Conservation (phyloP, 1,140 invertebrate species). For the Cylas formicarius region DNA sequence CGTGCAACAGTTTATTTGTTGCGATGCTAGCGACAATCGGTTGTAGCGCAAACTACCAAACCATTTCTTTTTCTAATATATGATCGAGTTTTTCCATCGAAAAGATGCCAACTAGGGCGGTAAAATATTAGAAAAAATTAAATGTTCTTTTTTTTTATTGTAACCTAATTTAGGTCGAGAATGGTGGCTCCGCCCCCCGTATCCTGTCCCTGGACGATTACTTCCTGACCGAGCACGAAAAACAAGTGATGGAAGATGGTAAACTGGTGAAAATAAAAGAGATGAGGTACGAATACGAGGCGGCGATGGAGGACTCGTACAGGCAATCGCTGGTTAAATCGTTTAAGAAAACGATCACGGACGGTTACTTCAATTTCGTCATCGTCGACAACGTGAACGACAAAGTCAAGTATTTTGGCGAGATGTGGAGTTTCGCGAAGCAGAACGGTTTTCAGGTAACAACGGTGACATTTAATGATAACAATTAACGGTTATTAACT, state of each 20-base stretch:
- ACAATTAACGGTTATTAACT: conserved; percentile 2
- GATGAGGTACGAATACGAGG: conserved; percentile 88
- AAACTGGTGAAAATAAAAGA: conserved; percentile 62
- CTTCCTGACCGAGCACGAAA: conserved; percentile 86
- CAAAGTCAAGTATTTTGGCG: conserved; percentile 71
- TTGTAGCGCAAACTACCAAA: no score
- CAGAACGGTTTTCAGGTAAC: conserved; percentile 81
- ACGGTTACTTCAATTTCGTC: conserved; percentile 89
- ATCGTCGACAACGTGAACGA: conserved; percentile 86
- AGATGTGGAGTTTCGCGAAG: conserved; percentile 83
- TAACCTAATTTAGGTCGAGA: conserved; percentile 60
- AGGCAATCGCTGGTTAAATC: conserved; percentile 76
- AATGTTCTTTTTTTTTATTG: not conserved
- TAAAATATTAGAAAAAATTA: not conserved
- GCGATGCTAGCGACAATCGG: no score
- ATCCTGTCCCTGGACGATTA: conserved; percentile 95
- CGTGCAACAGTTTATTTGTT: no score
- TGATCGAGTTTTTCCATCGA: not conserved
- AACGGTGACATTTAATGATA: conserved; percentile 3
- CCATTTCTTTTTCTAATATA: no score
- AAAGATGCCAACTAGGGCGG: not conserved
- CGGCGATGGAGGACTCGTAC: conserved; percentile 75
- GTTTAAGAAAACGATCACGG: conserved; percentile 85
- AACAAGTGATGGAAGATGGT: conserved; percentile 67
- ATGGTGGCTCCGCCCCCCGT: conserved; percentile 71